Base-by-base conservation (phyloP, 2,888 invertebrate genomes). In the Ptychoptera albimana region DNA sequence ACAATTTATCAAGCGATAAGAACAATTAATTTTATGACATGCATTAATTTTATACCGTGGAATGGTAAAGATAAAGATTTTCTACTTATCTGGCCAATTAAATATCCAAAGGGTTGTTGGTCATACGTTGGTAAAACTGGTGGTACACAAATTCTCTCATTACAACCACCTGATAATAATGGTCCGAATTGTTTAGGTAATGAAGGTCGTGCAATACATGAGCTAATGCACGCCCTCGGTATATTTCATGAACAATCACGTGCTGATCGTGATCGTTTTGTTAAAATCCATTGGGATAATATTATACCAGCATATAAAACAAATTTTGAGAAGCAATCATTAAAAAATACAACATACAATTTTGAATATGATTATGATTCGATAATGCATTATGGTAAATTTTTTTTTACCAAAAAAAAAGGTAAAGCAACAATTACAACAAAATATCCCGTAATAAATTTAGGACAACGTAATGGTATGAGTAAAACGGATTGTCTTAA, bases 231-330 rank as follows among this genome's bases (percentile, higher is more conserved):
- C 55, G 77, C 81, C 1, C 65, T 84, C n/a, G 84, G 86, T 8
- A 77, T 85, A 47, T 83, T 82, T 61, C 85, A 86, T 57, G 85
- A 86, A 56, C 85, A 86, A 53, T 80, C 79, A 1, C 64, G 85
- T 46, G 74, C 77, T 38, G 85, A 85, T 61, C 67, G 85, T 69
- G n/a, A n/a, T n/a, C n/a, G n/a, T n/a, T n/a, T n/a, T 55, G 79
- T 86, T 2, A 76, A 75, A 54, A 73, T 85, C 37, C 74, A 78
- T 51, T 69, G 70, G 53, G 76, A 79, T 8, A 83, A 84, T 57
- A 64, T 60, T 47, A 55, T 69, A 59, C 53, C 66, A 65, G 75
- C 69, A 45, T 78, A 72, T 53, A 63, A 69, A 43, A 67, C 71
- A 31, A 79, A 80, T 55, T 79, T 80, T 53, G 75, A 75, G 49